Evolutionary conservation across 2,888 invertebrate species (phyloP).

Genomic region (Brenthis hecate): DNA sequence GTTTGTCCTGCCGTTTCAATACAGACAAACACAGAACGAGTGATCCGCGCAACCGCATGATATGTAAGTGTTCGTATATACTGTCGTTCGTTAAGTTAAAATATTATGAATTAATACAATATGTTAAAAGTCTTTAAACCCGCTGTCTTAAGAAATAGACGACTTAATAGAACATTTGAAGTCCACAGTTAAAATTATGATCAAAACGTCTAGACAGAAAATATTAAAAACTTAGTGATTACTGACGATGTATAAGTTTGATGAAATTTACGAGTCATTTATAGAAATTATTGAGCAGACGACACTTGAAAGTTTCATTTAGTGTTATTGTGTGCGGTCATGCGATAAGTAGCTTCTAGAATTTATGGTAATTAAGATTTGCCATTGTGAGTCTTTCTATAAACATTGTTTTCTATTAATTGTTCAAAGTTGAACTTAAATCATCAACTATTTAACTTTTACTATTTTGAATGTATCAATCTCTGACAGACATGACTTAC

Average conservation of each 20-base stretch:
- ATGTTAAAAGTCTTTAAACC: background rate
- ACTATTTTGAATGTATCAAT: too few relatives aligned
- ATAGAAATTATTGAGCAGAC: constrained; percentile 17
- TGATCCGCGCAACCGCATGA: too few relatives aligned
- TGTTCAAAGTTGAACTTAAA: too few relatives aligned
- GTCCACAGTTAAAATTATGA: constrained; percentile 26
- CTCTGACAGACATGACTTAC: too few relatives aligned
- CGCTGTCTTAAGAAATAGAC: constrained; percentile 4
- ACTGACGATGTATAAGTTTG: constrained; percentile 22
- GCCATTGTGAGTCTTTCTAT: background rate
- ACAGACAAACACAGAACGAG: too few relatives aligned
- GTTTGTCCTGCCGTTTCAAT: too few relatives aligned
- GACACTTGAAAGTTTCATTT: constrained; percentile 16
- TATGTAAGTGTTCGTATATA: too few relatives aligned
- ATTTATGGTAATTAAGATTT: background rate
- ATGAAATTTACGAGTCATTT: constrained; percentile 24
- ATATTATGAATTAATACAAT: background rate
- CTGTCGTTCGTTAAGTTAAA: too few relatives aligned
- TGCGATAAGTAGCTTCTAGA: constrained; percentile 3
- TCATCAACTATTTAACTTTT: too few relatives aligned
- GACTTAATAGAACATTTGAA: constrained; percentile 1
- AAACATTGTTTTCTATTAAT: background rate
- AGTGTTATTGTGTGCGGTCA: constrained; percentile 19
- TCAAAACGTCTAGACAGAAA: constrained; percentile 33
- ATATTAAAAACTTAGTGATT: constrained; percentile 35